phyloP scores from a whole-genome alignment of 2,888 invertebrate genomes.

The Auanema freiburgensis region DNA sequence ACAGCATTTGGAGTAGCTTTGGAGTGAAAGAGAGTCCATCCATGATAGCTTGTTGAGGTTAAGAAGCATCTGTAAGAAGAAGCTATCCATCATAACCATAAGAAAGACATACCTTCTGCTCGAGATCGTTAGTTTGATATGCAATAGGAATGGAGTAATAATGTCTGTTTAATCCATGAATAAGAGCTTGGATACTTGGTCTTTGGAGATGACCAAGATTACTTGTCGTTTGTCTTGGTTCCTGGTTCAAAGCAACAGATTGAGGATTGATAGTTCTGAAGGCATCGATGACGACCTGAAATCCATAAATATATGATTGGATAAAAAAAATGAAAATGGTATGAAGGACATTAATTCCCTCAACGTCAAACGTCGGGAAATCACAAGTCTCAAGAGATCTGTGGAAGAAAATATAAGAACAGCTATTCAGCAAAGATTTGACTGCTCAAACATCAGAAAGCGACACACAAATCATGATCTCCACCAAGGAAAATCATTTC shows the following conservation, averaged over 20 bases:
- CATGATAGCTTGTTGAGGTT: conserved; percentile 98
- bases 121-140: conserved; percentile 96
- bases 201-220: conserved; percentile 97
- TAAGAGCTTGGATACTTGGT: conserved; percentile 94
- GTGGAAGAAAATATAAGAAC: conserved; percentile 3
- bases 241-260: conserved; percentile 97
- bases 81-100: background rate
- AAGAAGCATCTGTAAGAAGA: conserved; percentile 77
- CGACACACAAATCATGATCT: no score
- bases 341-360: no score
- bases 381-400: background rate
- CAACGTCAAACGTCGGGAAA: conserved; percentile 29
- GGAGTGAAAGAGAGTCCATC: conserved; percentile 90
- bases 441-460: no score
- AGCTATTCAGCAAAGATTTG: no score
- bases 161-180: conserved; percentile 96
- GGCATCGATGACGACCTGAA: conserved; percentile 97
- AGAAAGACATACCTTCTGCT: conserved; percentile 77
- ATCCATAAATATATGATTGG: conserved; percentile 20
- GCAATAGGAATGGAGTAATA: conserved; percentile 99
- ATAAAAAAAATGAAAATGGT: background rate
- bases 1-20: conserved; percentile 86
- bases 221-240: conserved; percentile 96
- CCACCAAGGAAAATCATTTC: no score
- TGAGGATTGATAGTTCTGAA: conserved; percentile 98